Base-by-base conservation (phyloP, 1,140 invertebrate species). In the Coenobita brevimanus region DNA sequence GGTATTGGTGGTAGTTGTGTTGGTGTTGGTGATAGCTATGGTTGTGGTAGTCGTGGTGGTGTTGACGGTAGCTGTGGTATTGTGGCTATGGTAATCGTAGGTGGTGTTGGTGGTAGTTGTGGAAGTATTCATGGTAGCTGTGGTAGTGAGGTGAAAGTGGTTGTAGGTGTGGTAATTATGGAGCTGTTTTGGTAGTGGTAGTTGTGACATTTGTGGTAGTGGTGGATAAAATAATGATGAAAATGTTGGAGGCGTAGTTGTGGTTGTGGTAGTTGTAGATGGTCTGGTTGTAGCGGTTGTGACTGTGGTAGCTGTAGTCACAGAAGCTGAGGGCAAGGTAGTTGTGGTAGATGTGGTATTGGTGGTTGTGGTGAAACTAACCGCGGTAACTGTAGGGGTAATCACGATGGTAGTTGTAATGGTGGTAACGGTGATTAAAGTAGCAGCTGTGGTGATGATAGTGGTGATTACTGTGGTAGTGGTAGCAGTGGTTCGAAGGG, bases 311-410 rank as follows among this genome's bases (percentile, higher is more conserved):
- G 54, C 36, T 15, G 76, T 57, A 27, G 76, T 60, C 6, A 17
- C 17, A 50, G 46, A 8, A 17, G 46, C n/a, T n/a, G n/a, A n/a
- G n/a, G n/a, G n/a, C n/a, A n/a, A n/a, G n/a, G n/a, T n/a, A 46
- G 21, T 76, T 6, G 73, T 71, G 33, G 33, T 71, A 1, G 67
- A 38, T 10, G 21, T 41, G 71, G 41, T 79, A 50, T 43, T 60
- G 50, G 76, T 57, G 76, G 30, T 36, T n/a, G 76, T 75, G 41
- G 71, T 75, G 17, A 24, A 43, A n/a, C 15, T 75, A 10, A 24
- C 46, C 8, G 41, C 46, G 41, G 71, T 75, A 41, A n/a, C n/a
- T 27, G 67, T 10, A 30, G 6, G 46, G 30, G 67, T 69, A 33
- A 30, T 69, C 13, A 30, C 4, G 67, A 17, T 69, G 27, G 67